Percentiles rank a stretch among this genome's conserved stretches.
Conservation (phyloP, 1,140 invertebrate species). For the Leptinotarsa texana region DNA sequence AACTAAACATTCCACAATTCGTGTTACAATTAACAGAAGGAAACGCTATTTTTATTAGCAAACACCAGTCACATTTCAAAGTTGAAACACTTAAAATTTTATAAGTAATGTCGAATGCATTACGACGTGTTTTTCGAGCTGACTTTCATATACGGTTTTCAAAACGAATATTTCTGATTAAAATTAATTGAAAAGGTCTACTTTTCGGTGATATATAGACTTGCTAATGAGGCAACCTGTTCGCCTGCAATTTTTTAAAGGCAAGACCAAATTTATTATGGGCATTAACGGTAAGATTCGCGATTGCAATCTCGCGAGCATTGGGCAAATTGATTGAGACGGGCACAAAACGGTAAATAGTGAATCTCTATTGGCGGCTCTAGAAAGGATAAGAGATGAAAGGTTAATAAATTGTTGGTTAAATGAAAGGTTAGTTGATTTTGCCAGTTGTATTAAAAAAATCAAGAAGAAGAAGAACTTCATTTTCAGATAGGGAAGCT, state of each 20-base stretch:
- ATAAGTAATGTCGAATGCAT: conserved; percentile 11
- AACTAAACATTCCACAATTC: conserved; percentile 11
- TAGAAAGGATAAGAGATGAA: no score
- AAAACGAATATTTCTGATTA: conserved; percentile 17
- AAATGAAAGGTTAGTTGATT: no score
- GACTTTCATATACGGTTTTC: neutral
- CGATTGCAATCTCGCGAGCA: neutral
- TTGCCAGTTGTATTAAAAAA: no score
- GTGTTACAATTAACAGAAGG: conserved; percentile 8
- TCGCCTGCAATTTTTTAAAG: neutral
- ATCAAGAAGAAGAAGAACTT: no score
- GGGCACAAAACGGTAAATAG: neutral
- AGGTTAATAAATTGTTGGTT: no score
- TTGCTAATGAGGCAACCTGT: conserved; percentile 7
- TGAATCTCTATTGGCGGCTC: no score
- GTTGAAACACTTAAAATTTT: conserved; percentile 2
- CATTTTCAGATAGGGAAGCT: no score
- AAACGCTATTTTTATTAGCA: conserved; percentile 11
- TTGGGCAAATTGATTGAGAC: neutral
- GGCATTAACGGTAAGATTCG: conserved; percentile 3
- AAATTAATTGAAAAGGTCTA: conserved; percentile 19
- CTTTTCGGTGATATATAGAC: conserved; percentile 14
- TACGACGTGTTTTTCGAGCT: neutral
- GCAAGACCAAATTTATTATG: neutral
- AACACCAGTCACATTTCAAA: conserved; percentile 5